A percentile compares a stretch with the other conserved stretches of the same genome.
phyloP scores from a whole-genome alignment of 2,888 invertebrate species.

The Synergus laeviventris region DNA sequence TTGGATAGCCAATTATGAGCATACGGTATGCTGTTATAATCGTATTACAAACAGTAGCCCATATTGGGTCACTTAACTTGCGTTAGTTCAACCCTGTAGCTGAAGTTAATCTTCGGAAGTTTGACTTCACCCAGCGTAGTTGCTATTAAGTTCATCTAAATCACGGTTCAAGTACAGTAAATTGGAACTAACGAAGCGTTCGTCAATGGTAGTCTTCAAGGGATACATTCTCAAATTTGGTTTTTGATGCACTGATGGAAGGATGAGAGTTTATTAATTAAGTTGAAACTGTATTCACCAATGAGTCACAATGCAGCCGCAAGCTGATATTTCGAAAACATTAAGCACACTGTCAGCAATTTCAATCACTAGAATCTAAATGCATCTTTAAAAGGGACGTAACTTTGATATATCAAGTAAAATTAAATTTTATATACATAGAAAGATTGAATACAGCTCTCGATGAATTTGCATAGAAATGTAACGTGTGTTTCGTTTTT shows the following conservation, averaged over 20 bases:
- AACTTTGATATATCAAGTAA: neutral
- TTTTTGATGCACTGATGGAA: neutral
- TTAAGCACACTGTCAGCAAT: neutral
- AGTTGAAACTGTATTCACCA: neutral
- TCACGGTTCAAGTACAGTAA: slow-evolving; percentile 44
- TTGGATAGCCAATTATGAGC: slow-evolving; percentile 19
- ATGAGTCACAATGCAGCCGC: neutral
- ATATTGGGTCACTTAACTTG: slow-evolving; percentile 66
- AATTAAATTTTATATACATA: neutral
- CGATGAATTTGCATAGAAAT: neutral
- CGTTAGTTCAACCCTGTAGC: slow-evolving; percentile 60
- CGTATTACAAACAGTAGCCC: slow-evolving; percentile 62
- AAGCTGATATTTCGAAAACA: neutral
- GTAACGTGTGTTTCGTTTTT: neutral
- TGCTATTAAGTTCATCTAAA: slow-evolving; percentile 49
- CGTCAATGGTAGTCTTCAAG: slow-evolving; percentile 10
- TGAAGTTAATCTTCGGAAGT: slow-evolving; percentile 60
- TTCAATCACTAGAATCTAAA: neutral
- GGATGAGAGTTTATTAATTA: neutral
- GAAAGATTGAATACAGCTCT: neutral
- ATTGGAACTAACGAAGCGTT: slow-evolving; percentile 41
- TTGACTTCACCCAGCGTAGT: slow-evolving; percentile 51
- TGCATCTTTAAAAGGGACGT: neutral
- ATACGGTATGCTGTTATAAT: slow-evolving; percentile 50
- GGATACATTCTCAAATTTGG: slow-evolving; percentile 25